Conservation (phyloP, 2,888 invertebrate species). For the Morpho deidamia region DNA sequence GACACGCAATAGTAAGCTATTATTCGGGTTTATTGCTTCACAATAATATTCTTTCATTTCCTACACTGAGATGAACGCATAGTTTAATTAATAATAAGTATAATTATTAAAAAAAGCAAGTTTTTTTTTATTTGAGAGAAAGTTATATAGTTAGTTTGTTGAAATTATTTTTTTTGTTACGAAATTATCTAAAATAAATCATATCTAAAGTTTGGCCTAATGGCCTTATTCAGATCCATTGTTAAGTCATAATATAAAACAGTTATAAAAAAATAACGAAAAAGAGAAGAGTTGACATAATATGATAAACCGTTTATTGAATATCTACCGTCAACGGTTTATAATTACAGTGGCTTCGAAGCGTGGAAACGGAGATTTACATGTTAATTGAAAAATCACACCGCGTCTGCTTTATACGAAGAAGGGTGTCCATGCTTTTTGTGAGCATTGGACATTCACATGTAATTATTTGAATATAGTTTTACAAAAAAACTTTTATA, state of each 20-base stretch:
- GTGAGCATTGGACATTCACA: neutral
- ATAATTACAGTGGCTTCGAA: constrained; percentile 7
- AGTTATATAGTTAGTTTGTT: too few species aligned
- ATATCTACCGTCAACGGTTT: constrained; percentile 1
- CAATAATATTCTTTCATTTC: too few species aligned
- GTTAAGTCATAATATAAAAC: neutral
- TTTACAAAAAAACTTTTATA: too few species aligned
- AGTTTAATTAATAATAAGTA: too few species aligned
- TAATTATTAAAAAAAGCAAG: too few species aligned
- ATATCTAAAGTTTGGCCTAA: neutral
- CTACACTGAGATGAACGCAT: too few species aligned
- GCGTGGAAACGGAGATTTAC: constrained; percentile 10
- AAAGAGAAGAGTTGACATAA: neutral
- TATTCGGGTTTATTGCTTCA: too few species aligned
- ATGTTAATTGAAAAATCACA: constrained; percentile 13
- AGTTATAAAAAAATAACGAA: neutral
- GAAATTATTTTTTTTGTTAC: too few species aligned
- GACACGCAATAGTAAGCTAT: too few species aligned
- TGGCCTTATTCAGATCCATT: neutral
- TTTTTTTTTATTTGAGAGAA: too few species aligned
- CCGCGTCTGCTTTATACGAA: constrained; percentile 7
- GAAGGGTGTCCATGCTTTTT: neutral
- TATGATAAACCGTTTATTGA: constrained; percentile 6
- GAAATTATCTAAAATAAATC: too few species aligned
- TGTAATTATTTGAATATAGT: too few species aligned